These are phyloP conservation scores for Proisotoma minuta DNA, from an alignment of 2,888 invertebrate genomes.

Conservation along the genomic window DNA sequence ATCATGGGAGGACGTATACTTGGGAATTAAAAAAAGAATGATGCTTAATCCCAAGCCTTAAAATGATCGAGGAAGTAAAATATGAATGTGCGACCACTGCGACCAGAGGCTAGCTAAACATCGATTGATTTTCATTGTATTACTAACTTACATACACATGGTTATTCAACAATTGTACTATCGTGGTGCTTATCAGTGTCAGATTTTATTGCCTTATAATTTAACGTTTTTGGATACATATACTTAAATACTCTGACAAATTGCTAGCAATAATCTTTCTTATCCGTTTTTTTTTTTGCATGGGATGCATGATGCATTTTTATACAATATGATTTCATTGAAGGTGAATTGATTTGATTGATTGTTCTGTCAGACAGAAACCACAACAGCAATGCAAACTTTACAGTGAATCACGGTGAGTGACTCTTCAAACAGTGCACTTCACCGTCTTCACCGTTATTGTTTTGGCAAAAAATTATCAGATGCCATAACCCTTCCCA, in stretches of 20 bases:
- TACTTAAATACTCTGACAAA: no score
- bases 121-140: neutral
- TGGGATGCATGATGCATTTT: neutral
- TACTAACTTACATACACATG: neutral
- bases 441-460: no score
- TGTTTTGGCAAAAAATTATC: no score
- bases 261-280: neutral
- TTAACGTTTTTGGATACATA: no score
- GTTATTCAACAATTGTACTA: neutral
- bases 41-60: neutral
- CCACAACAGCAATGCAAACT: neutral
- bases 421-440: neutral
- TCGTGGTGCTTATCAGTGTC: conserved; percentile 4
- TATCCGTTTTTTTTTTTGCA: neutral
- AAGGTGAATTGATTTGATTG: conserved; percentile 2
- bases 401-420: neutral
- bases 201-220: neutral
- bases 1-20: neutral
- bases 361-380: neutral
- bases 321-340: no score
- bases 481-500: neutral
- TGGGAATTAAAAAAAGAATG: neutral
- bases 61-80: no score
- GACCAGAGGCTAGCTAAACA: no score
- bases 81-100: no score